Evolutionary conservation across 2,888 invertebrate genomes (phyloP).

Genomic region (Zootermopsis nevadensis): DNA sequence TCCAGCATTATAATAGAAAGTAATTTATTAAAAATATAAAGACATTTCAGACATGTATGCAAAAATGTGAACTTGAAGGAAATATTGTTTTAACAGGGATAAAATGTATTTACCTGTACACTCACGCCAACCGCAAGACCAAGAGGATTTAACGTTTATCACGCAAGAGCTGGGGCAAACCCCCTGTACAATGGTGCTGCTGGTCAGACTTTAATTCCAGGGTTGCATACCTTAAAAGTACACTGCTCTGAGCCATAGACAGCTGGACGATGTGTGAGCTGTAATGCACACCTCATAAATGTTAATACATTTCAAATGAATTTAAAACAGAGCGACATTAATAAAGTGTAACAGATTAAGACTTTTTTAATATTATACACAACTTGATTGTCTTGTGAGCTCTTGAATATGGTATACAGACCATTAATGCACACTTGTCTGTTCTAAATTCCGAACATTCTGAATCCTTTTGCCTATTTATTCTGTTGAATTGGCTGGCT

Average conservation of each 20-base stretch:
- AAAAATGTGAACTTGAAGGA: not conserved
- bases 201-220: too few species aligned
- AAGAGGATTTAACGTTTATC: not conserved
- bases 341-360: not conserved
- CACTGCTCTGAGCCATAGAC: too few species aligned
- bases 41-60: not conserved
- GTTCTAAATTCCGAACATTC: not conserved
- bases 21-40: slow-evolving; percentile 4
- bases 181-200: too few species aligned
- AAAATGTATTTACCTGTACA: not conserved
- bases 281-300: too few species aligned
- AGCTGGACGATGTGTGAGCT: too few species aligned
- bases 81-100: not conserved
- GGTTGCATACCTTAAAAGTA: too few species aligned
- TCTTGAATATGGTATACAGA: not conserved
- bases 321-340: not conserved
- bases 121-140: not conserved
- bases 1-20: slow-evolving; percentile 2
- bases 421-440: not conserved
- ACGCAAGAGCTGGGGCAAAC: too few species aligned
- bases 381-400: not conserved
- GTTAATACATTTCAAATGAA: not conserved
- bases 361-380: not conserved
- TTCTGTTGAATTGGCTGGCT: not conserved
- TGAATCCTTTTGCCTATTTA: not conserved